phyloP scores from a whole-genome alignment of 2,113 vertebrate species.

The Coturnix japonica region DNA sequence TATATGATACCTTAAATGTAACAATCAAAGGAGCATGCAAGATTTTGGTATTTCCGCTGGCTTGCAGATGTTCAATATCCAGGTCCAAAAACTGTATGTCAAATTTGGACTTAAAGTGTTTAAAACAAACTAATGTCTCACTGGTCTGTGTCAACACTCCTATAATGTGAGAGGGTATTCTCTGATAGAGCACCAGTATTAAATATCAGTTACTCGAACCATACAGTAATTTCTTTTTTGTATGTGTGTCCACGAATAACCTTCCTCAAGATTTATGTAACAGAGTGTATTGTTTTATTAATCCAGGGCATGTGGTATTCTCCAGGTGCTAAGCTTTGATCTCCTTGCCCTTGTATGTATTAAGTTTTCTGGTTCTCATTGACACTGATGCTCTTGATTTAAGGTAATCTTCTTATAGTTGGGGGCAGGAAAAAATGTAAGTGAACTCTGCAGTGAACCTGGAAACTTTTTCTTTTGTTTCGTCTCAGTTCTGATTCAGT shows the following conservation, averaged over 20 bases:
- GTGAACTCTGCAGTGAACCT: constrained; percentile 68
- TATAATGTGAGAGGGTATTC: constrained; percentile 47
- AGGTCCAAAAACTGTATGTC: constrained; percentile 83
- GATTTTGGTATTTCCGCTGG: constrained; percentile 93
- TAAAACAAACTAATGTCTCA: constrained; percentile 85
- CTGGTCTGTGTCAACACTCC: constrained; percentile 81
- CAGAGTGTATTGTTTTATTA: constrained; percentile 77
- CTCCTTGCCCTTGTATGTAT: constrained; percentile 69
- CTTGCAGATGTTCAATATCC: constrained; percentile 88
- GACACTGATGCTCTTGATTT: constrained; percentile 79
- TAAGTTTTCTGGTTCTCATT: constrained; percentile 75
- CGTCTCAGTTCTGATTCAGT: constrained; percentile 59
- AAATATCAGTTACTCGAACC: constrained; percentile 76
- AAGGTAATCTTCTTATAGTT: constrained; percentile 66
- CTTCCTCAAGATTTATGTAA: constrained; percentile 78
- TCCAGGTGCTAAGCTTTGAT: constrained; percentile 84
- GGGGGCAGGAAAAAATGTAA: constrained; percentile 45
- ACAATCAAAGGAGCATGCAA: constrained; percentile 95
- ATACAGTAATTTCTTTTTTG: constrained; percentile 74
- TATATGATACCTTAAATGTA: constrained; percentile 99
- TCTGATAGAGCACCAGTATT: constrained; percentile 62
- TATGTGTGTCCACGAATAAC: constrained; percentile 65
- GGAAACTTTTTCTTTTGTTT: constrained; percentile 56
- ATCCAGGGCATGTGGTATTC: constrained; percentile 77
- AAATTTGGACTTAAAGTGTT: constrained; percentile 81